Conservation (phyloP, 2,113 vertebrate species). For the Zosterops japonicus region DNA sequence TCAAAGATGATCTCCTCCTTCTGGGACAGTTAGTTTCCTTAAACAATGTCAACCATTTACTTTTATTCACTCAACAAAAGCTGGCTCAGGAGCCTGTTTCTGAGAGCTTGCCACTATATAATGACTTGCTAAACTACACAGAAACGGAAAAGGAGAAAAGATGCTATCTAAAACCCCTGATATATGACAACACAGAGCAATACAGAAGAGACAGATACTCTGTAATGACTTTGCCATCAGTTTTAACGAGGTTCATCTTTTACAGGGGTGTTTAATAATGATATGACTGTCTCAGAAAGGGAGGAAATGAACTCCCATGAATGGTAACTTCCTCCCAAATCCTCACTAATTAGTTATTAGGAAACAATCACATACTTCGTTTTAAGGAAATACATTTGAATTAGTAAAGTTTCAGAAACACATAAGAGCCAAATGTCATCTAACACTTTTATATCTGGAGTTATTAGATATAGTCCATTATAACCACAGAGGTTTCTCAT, state of each 20-base stretch:
- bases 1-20: background rate
- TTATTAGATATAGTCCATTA: background rate
- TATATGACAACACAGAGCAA: background rate
- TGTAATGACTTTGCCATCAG: background rate
- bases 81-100: background rate
- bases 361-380: background rate
- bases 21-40: background rate
- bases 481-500: background rate
- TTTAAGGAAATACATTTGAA: background rate
- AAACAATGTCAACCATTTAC: background rate
- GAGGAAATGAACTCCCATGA: slow-evolving; percentile 4
- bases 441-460: background rate
- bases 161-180: background rate
- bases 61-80: slow-evolving; percentile 7
- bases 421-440: background rate
- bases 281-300: background rate
- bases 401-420: background rate
- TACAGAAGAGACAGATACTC: background rate
- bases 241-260: background rate
- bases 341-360: background rate
- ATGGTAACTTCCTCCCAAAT: background rate
- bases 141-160: background rate
- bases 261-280: background rate
- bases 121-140: background rate
- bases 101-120: background rate